Percentiles rank a stretch among this genome's conserved stretches.
phyloP scores from a whole-genome alignment of 2,113 vertebrate genomes.

The Trematomus loennbergii region DNA sequence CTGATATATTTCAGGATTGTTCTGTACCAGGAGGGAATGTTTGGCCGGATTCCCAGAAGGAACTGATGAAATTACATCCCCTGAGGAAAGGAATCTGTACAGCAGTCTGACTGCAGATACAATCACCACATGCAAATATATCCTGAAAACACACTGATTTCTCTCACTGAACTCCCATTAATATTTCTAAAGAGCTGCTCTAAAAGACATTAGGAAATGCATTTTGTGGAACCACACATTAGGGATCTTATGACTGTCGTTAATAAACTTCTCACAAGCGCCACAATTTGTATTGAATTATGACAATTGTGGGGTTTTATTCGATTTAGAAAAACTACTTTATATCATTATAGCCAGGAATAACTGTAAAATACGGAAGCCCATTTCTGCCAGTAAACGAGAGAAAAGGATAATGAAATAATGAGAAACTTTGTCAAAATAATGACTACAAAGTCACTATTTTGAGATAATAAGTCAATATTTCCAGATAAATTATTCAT shows the following conservation, averaged over 20 bases:
- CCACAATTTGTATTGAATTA: neutral
- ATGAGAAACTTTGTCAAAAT: no score
- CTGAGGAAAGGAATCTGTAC: neutral
- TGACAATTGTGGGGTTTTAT: neutral
- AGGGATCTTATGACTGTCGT: neutral
- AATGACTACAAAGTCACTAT: no score
- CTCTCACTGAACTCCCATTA: no score
- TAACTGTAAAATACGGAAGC: neutral
- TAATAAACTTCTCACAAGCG: neutral
- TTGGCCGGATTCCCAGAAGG: neutral
- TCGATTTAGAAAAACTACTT: neutral
- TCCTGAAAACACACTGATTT: conserved; percentile 1
- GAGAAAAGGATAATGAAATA: no score
- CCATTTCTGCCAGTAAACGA: no score
- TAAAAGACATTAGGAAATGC: neutral
- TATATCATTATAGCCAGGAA: neutral
- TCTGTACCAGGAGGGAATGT: neutral
- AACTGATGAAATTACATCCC: conserved; percentile 54
- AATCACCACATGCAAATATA: neutral
- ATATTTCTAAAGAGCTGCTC: no score
- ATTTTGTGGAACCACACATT: neutral
- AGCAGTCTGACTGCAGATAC: conserved; percentile 9
- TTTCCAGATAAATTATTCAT: no score
- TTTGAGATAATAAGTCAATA: no score
- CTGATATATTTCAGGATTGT: neutral